phyloP scores from a whole-genome alignment of 2,113 vertebrate genomes.

The Craseonycteris thonglongyai region DNA sequence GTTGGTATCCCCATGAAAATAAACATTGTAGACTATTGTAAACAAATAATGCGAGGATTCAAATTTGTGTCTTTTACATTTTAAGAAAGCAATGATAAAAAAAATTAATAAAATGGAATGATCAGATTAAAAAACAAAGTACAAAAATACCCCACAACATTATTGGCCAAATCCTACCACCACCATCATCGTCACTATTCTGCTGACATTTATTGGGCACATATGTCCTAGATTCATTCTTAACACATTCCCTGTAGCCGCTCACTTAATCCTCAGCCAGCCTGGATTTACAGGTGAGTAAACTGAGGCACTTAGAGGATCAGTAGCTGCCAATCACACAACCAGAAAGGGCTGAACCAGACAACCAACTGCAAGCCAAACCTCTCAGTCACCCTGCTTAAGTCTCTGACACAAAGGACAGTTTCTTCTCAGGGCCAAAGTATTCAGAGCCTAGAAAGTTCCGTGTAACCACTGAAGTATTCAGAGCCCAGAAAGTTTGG shows the following conservation, averaged over 20 bases:
- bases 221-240: neutral
- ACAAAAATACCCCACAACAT: neutral
- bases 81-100: neutral
- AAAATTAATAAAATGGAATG: conserved; percentile 6
- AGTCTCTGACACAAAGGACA: neutral
- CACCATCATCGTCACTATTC: neutral
- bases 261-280: neutral
- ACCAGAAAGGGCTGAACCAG: neutral
- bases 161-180: neutral
- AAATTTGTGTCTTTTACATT: conserved; percentile 2
- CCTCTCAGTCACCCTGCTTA: neutral
- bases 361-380: neutral
- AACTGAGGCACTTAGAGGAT: neutral
- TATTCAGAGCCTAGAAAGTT: neutral
- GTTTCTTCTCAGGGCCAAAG: neutral
- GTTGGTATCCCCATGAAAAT: neutral
- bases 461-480: too few species aligned
- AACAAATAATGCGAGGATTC: neutral
- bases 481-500: too few species aligned
- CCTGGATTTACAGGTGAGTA: neutral
- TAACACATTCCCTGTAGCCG: neutral
- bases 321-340: neutral
- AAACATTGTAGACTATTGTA: neutral
- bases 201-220: neutral
- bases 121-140: neutral